These are phyloP conservation scores for Taeniopygia guttata DNA, from an alignment of 2,797 vertebrate genomes.

Conservation along the genomic window DNA sequence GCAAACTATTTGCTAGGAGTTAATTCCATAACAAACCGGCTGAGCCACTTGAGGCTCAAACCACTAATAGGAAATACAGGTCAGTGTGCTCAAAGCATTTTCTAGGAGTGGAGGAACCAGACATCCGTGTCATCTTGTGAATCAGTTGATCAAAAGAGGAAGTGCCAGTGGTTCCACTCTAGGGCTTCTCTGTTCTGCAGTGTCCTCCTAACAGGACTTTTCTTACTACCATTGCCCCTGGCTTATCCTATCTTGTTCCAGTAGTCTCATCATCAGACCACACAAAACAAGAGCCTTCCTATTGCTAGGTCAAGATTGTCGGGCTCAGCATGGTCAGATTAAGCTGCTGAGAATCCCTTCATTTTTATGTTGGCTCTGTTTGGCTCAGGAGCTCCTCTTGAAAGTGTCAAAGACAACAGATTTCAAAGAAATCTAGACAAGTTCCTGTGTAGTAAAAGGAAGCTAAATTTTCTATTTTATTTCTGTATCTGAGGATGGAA, in stretches of 20 bases:
- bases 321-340: background rate
- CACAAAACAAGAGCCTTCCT: background rate
- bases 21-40: slow-evolving; percentile 32
- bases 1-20: background rate
- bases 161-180: slow-evolving; percentile 15
- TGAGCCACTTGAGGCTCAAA: slow-evolving; percentile 18
- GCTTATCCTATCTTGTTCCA: background rate
- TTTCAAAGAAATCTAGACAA: background rate
- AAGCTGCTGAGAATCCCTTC: background rate
- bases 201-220: background rate
- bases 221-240: background rate
- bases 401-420: background rate
- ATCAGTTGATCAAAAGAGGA: slow-evolving; percentile 46
- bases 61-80: slow-evolving; percentile 44
- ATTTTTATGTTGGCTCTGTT: background rate
- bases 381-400: background rate
- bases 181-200: background rate
- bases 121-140: background rate
- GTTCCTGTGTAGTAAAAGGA: background rate
- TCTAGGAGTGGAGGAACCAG: slow-evolving; percentile 27
- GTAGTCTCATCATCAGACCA: background rate
- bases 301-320: background rate
- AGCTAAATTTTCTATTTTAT: background rate
- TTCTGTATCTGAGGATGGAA: background rate
- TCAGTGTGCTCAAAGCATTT: slow-evolving; percentile 34